These are phyloP conservation scores for Ormyrus rosae DNA, from an alignment of 2,888 invertebrate genomes.

Conservation along the genomic window DNA sequence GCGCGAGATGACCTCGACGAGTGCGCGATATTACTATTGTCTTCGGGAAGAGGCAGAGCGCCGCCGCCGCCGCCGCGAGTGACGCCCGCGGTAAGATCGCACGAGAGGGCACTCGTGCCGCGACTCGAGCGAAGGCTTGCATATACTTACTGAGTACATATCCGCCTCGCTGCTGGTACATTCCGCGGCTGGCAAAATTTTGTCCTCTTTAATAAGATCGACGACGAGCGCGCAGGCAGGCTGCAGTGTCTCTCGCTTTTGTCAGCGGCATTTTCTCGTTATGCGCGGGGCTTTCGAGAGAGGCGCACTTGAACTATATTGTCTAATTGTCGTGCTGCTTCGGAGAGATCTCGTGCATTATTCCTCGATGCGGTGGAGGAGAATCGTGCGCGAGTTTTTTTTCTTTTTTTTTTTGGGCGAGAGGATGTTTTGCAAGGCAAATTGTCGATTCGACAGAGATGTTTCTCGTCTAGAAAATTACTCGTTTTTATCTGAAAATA, in stretches of 20 bases:
- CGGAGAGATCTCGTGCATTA: background rate
- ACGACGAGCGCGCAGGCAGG: constrained; percentile 7
- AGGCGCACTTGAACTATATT: constrained; percentile 3
- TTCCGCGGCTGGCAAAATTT: constrained; percentile 61
- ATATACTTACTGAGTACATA: constrained; percentile 70
- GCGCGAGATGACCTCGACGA: constrained; percentile 54
- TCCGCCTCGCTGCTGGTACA: constrained; percentile 53
- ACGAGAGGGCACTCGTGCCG: constrained; percentile 64
- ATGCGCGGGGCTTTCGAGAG: background rate
- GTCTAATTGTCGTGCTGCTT: constrained; percentile 18
- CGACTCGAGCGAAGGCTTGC: constrained; percentile 67
- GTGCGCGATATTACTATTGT: constrained; percentile 66
- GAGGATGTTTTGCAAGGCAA: no score
- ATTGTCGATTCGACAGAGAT: background rate
- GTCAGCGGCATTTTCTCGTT: constrained; percentile 14
- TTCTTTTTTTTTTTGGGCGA: no score
- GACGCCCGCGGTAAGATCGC: constrained; percentile 71
- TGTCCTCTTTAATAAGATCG: constrained; percentile 66
- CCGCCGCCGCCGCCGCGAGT: constrained; percentile 60
- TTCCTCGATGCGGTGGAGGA: background rate
- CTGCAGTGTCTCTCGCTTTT: background rate
- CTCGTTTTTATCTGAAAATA: no score
- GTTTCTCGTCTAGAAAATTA: background rate
- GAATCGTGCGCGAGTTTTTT: no score
- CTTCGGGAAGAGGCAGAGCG: constrained; percentile 62